These are phyloP conservation scores for Poecilia wingei DNA, from an alignment of 2,797 vertebrate species.

Conservation along the genomic window DNA sequence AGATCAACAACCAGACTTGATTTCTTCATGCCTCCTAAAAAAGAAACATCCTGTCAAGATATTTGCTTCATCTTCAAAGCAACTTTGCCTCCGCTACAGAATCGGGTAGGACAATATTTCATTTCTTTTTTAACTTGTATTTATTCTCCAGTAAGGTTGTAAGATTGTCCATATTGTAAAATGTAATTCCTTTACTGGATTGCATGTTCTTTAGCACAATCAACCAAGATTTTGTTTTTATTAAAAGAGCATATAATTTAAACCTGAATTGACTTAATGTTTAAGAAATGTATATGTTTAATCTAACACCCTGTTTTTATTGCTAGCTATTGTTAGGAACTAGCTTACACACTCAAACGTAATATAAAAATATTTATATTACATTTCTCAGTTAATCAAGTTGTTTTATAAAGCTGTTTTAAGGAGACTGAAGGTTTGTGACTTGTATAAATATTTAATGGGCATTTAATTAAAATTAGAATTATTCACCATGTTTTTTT, in stretches of 20 bases:
- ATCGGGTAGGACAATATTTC: conserved; percentile 63
- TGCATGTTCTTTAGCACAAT: conserved; percentile 3
- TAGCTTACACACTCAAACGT: neutral
- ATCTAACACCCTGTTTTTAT: neutral
- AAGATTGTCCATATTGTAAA: neutral
- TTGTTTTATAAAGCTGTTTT: neutral
- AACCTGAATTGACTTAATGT: neutral
- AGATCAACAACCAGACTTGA: conserved; percentile 40
- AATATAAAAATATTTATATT: neutral
- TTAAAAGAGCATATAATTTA: neutral
- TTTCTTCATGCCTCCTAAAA: conserved; percentile 10
- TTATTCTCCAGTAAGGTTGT: neutral
- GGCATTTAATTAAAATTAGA: neutral
- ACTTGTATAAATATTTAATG: neutral
- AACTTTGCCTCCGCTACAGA: conserved; percentile 21
- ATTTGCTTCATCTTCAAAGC: conserved; percentile 33
- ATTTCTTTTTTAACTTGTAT: neutral
- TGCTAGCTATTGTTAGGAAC: neutral
- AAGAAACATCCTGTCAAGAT: conserved; percentile 37
- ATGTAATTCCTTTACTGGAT: neutral
- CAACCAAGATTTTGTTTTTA: neutral
- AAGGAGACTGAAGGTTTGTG: neutral
- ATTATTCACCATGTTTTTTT: neutral
- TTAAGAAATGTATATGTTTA: neutral
- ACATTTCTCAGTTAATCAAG: neutral